Base-by-base conservation (phyloP, 2,113 vertebrate species). In the Sardina pilchardus region DNA sequence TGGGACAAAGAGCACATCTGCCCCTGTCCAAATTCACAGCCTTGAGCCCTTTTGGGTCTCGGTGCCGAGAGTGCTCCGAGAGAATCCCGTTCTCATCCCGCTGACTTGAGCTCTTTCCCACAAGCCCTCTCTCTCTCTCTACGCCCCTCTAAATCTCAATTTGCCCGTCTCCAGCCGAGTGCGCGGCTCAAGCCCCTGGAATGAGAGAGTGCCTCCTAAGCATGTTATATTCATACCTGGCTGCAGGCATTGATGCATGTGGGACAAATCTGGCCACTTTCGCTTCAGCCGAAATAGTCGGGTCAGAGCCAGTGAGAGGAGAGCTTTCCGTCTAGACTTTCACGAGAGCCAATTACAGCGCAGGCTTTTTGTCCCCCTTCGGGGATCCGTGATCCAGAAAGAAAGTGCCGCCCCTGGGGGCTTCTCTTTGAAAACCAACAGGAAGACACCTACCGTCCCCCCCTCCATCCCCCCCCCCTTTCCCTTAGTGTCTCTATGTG, bases 41-140 rank as follows among this genome's bases (percentile, higher is more conserved):
- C 67, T 75, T 34, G 1, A 78, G 71, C 71, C 71, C 71, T 36
- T 36, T 78, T 59, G 53, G 53, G 19, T 6, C 19, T 59, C 71
- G 39, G 34, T 34, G 71, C 71, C 14, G 71, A 16, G 71, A 16
- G 71, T 78, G 8, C 30, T 2, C 71, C n/a, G n/a, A n/a, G 5
- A 10, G 71, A 36, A 78, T 36, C 30, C 71, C 14, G 26, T 16
- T 36, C 16, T 78, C 3, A 34, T 36, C 71, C 71, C 14, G 26
- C 10, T 30, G 63, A 71, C 63, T 71, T 71, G 63, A 71, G 71
- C 71, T 78, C 71, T 16, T 34, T 78, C 71, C 34, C 71, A 78
- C 10, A 12, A 16, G 12, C 30, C 16, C 71, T 36, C 34, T 78
- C 71, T 78, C 30, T 4, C 71, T 36, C 34, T 78, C 71, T 78